Base-by-base conservation (phyloP, 2,113 vertebrate genomes). In the Cranoglanis bouderius region DNA sequence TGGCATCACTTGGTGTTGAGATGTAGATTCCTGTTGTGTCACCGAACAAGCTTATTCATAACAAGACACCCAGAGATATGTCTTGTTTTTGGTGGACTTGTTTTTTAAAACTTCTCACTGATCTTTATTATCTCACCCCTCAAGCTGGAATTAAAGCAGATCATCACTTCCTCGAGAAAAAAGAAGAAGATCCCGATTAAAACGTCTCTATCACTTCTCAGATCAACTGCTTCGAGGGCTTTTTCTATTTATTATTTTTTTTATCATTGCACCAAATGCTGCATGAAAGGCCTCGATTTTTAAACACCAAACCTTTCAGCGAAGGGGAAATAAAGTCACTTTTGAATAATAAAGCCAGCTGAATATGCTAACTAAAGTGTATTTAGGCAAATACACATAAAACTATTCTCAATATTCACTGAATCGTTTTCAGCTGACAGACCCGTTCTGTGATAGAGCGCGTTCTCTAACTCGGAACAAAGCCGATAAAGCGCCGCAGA, bases 11-110 rank as follows among this genome's bases (percentile, higher is more conserved):
- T 16, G 82, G 29, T 4, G 38, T 40, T 14, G 29, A 63, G 38
- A 80, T 85, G 61, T 61, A 61, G 74, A 75, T 87, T 87, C 32
- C 53, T 35, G 81, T 51, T n/a, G 85, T 72, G 43, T 72, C 35
- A 46, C 32, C 7, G 35, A 21, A 24, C n/a, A 63, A 63, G 82
- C 72, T 61, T 3, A 26, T 85, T 81, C 51, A 35, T 51, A 24
- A 78, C 51, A 1, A 86, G 84, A 61, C 67, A 6, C 51, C 57
- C 81, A 29, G n/a, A 26, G 80, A 82, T 46, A 59, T 16, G 51
- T 81, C 65, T 85, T 53, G 86, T 51, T 85, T 29, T 32, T n/a
- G 1, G 14, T 9, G 61, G 40, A 81, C 59, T 63, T 72, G 8
- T 57, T 82, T 38, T 13, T 16, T n/a, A 59, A 80, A 65, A 67